Evolutionary conservation across 2,888 invertebrate genomes (phyloP).

Genomic region (Melieria picta): DNA sequence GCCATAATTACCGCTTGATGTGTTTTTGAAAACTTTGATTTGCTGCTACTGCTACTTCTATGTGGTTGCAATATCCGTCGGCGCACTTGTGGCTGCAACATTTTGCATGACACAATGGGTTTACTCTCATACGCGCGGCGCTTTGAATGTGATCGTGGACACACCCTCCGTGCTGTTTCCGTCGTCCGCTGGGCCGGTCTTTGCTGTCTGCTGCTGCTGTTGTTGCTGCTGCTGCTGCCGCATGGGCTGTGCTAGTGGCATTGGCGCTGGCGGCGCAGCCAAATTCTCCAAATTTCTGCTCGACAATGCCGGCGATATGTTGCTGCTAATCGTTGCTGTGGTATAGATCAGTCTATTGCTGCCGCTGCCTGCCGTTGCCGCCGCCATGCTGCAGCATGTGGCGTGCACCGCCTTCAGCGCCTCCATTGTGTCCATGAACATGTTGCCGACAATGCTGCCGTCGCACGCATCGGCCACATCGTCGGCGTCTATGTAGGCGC

Average conservation of each 20-base stretch:
- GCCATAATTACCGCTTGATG: too few relatives aligned
- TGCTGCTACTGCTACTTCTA: too few relatives aligned
- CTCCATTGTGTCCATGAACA: constrained; percentile 31
- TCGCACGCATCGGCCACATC: background rate
- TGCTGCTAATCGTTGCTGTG: constrained; percentile 14
- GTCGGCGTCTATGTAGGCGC: constrained; percentile 19
- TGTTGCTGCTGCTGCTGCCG: constrained; percentile 4
- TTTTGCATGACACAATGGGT: background rate
- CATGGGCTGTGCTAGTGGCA: background rate
- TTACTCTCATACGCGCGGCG: constrained; percentile 44
- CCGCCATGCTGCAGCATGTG: background rate
- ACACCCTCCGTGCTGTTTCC: constrained; percentile 6
- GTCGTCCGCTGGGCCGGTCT: background rate
- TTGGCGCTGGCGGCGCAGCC: background rate
- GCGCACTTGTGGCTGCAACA: too few relatives aligned
- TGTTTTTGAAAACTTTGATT: too few relatives aligned
- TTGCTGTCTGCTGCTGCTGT: constrained; percentile 2
- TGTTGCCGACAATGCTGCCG: constrained; percentile 3
- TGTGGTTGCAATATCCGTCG: too few relatives aligned
- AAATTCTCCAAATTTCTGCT: constrained; percentile 14
- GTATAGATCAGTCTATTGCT: constrained; percentile 17
- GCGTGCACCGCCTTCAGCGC: constrained; percentile 6
- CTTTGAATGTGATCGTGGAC: constrained; percentile 42
- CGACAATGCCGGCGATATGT: constrained; percentile 18
- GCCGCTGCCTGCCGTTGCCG: constrained; percentile 8